These are phyloP conservation scores for Hippasteria phrygiana DNA, from an alignment of 53 echinoderm and acorn worm species.

Conservation along the genomic window DNA sequence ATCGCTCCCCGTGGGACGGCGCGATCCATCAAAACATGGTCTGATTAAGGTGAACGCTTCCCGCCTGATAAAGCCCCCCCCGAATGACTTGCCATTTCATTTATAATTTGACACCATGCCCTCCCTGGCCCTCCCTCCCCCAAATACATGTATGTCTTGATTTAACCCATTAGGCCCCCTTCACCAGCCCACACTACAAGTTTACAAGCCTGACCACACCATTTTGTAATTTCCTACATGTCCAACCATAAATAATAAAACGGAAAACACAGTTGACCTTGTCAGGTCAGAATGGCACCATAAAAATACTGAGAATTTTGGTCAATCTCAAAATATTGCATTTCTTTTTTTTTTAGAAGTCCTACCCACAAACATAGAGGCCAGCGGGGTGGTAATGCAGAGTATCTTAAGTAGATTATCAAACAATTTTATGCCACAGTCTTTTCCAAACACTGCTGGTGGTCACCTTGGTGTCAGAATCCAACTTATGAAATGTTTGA, in stretches of 20 bases:
- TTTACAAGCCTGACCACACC: background rate
- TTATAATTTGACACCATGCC: background rate
- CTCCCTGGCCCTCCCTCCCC: background rate
- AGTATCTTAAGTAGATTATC: too few relatives aligned
- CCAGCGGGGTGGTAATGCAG: too few relatives aligned
- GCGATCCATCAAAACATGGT: constrained; percentile 1
- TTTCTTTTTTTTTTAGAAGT: background rate
- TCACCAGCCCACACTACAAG: background rate
- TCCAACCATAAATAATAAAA: background rate
- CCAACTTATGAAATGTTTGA: too few relatives aligned
- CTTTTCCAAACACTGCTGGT: too few relatives aligned
- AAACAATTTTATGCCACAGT: too few relatives aligned
- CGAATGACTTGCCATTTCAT: background rate
- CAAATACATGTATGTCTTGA: background rate
- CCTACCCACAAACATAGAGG: background rate
- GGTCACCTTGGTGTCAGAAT: too few relatives aligned
- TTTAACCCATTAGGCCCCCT: background rate
- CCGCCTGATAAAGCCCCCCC: background rate
- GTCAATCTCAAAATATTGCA: background rate
- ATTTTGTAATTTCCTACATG: background rate
- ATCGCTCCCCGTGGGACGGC: background rate
- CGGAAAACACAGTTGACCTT: background rate
- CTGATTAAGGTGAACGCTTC: background rate
- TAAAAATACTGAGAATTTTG: too few relatives aligned
- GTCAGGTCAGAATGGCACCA: background rate